phyloP scores from a whole-genome alignment of 2,113 vertebrate species.

The Pionites leucogaster region DNA sequence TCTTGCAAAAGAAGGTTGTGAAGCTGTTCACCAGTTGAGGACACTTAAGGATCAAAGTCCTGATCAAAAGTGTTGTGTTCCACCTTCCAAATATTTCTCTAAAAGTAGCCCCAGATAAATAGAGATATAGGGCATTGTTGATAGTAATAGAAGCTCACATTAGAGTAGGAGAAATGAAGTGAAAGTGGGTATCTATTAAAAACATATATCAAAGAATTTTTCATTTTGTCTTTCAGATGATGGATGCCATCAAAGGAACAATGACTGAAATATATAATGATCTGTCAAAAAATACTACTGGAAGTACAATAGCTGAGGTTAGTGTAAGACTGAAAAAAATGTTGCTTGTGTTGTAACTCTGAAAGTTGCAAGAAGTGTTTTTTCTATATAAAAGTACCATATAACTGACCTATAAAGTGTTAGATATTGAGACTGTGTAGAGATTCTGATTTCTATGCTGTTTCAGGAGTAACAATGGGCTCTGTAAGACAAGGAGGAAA shows the following conservation, averaged over 20 bases:
- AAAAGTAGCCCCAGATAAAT: neutral
- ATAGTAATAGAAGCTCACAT: neutral
- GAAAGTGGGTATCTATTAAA: neutral
- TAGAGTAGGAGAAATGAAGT: neutral
- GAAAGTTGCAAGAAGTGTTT: neutral
- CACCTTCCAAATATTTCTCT: neutral
- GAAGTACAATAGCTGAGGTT: slow-evolving; percentile 96
- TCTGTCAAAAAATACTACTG: slow-evolving; percentile 94
- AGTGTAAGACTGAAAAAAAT: neutral
- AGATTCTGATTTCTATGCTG: neutral
- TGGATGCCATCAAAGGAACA: slow-evolving; percentile 98
- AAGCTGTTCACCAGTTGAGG: neutral
- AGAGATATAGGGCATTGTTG: neutral
- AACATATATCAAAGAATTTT: neutral
- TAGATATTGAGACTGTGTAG: neutral
- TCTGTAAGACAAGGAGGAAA: neutral
- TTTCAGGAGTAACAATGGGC: neutral
- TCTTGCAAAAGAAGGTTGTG: neutral
- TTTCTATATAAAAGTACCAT: neutral
- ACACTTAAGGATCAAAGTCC: neutral
- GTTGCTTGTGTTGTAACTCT: neutral
- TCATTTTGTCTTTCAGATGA: slow-evolving; percentile 82
- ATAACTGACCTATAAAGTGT: neutral
- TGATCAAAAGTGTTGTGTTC: neutral
- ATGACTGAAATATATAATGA: slow-evolving; percentile 99